A percentile compares a stretch with the other conserved stretches of the same genome.
Conservation (phyloP, 2,113 vertebrate species). For the Nasalis larvatus region DNA sequence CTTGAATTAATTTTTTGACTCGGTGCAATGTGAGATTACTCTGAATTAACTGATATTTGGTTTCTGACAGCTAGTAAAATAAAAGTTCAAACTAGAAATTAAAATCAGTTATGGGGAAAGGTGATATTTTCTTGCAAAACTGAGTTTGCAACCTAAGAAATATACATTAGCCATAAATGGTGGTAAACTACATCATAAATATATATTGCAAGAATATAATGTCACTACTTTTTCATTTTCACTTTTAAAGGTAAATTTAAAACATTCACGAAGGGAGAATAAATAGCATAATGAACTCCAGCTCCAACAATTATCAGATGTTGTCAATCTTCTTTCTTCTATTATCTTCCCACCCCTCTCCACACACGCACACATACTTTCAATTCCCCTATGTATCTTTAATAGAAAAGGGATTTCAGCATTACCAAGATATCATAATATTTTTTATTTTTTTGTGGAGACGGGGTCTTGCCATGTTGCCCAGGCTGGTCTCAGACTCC, state of each 20-base stretch:
- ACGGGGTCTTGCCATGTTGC: no score
- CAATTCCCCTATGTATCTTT: background rate
- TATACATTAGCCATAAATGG: background rate
- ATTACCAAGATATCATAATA: constrained; percentile 21
- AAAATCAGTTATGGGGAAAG: background rate
- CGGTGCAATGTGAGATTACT: background rate
- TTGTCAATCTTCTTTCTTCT: background rate
- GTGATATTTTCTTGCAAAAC: background rate
- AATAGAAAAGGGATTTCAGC: background rate
- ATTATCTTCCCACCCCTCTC: background rate
- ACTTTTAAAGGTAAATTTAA: background rate
- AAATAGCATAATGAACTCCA: background rate
- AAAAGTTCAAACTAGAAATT: constrained; percentile 3
- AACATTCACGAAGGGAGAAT: constrained; percentile 6
- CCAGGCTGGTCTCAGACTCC: no score
- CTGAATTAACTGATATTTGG: background rate
- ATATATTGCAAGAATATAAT: background rate
- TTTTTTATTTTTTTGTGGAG: no score
- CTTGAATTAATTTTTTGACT: background rate
- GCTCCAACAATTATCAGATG: background rate
- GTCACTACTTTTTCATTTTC: background rate
- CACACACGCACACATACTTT: background rate
- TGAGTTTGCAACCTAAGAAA: constrained; percentile 42
- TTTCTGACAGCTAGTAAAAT: background rate
- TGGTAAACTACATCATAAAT: background rate